Evolutionary conservation across 1,140 invertebrate genomes (phyloP), one percentile per base, ranked within the genome.

Genomic region (Oedothorax gibbosus): DNA sequence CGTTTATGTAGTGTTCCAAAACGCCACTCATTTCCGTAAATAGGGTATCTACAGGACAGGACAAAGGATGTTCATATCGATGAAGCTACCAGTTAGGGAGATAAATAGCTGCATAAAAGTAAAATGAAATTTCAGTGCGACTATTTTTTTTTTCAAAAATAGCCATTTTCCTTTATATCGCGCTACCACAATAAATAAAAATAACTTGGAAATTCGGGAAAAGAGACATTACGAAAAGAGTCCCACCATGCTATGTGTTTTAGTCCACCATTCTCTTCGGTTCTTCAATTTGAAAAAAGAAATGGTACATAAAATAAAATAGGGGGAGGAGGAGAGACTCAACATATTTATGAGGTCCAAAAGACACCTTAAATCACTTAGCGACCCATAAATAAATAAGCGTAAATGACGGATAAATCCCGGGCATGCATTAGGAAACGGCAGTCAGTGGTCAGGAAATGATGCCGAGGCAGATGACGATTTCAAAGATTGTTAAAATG

Each of bases 371-470:
- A 81, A 81, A 81, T 81, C 78, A 81, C 66, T 81, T 81, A 81
- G 78, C 66, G 66, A 49, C 78, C 65, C 78, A 81, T 81, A 81
- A 81, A 81, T 81, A 81, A 81, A 81, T 81, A 81, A 71, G 78
- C 21, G 78, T 71, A 81, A 81, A 81, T 81, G 78, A 71, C 78
- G 51, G 65, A 81, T 71, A 81, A 81, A 81, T 81, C 78, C 78
- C 21, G 51, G 49, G 20, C 21, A 15, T 65, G 50, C 64, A 77
- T 77, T 77, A 77, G 57, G 69, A 53, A 53, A 71, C n/a, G 21
- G 54, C 51, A 71, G 69, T 21, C 54, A n/a, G 15, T 49, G 69
- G 68, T 14, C 8, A 20, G 69, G 66, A 69, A 35, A 14, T 69
- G 66, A 50, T 10, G 66, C 11, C 4, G 69, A 71, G 54, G 20